Evolutionary conservation across 1,140 invertebrate genomes (phyloP).

Genomic region (Metopolophium dirhodum): DNA sequence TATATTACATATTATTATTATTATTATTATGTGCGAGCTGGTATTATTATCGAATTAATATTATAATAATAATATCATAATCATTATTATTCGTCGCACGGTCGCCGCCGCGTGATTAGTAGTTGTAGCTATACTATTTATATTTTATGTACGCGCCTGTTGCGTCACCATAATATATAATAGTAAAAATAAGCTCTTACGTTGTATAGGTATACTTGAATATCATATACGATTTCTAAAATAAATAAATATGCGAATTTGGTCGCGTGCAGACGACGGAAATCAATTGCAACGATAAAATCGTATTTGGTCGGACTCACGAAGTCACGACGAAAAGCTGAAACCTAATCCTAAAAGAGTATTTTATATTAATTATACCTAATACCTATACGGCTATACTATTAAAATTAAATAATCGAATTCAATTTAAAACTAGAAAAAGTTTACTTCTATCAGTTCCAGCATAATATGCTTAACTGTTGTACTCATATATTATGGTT

Average conservation of each 20-base stretch:
- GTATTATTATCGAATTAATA: not conserved
- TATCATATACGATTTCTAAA: not conserved
- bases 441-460: no score
- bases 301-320: not conserved
- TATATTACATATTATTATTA: not conserved
- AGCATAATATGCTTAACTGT: no score
- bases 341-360: not conserved
- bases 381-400: not conserved
- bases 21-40: not conserved
- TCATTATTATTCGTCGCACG: conserved; percentile 1
- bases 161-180: not conserved
- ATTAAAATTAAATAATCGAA: not conserved
- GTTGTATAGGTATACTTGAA: not conserved
- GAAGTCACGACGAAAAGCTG: accelerated
- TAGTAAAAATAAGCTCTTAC: not conserved
- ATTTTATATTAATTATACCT: not conserved
- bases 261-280: not conserved
- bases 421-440: no score
- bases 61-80: not conserved
- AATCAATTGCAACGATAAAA: not conserved
- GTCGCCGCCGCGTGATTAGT: no score
- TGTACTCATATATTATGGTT: no score
- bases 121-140: not conserved
- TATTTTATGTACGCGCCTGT: not conserved
- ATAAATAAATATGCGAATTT: not conserved